These are phyloP conservation scores for Brachyptera risi DNA, from an alignment of 2,888 invertebrate species.

Conservation along the genomic window DNA sequence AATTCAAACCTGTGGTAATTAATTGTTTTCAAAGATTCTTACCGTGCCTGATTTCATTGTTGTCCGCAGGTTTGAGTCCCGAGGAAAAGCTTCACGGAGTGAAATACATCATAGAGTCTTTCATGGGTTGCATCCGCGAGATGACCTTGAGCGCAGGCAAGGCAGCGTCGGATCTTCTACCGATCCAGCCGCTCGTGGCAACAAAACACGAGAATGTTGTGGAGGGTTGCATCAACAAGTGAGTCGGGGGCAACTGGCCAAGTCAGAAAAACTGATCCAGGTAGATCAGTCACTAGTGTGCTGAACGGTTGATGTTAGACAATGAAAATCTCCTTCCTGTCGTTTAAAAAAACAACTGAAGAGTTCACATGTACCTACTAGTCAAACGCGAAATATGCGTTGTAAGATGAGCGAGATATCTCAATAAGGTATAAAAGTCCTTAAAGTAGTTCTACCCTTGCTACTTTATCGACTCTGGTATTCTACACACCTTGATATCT, in stretches of 20 bases:
- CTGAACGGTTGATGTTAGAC: no score
- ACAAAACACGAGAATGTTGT: conserved; percentile 86
- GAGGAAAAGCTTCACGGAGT: conserved; percentile 85
- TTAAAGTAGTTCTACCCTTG: no score
- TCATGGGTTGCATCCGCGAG: conserved; percentile 86
- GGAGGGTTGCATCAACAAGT: conserved; percentile 81
- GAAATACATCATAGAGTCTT: conserved; percentile 88
- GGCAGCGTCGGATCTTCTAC: conserved; percentile 75
- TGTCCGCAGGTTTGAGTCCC: conserved; percentile 69
- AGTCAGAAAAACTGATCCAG: neutral
- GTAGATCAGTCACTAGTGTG: neutral
- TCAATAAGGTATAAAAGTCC: no score
- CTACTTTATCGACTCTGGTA: no score
- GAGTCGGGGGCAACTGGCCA: conserved; percentile 32
- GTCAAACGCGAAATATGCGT: no score
- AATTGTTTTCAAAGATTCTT: neutral
- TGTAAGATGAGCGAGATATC: no score
- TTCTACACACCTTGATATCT: no score
- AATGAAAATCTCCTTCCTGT: no score
- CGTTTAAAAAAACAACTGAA: no score
- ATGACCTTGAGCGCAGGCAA: conserved; percentile 82
- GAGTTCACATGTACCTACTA: no score
- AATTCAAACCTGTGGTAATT: no score
- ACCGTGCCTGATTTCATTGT: neutral
- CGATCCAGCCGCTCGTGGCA: conserved; percentile 77